These are phyloP conservation scores for Heliocidaris erythrogramma DNA, from an alignment of 35 echinoderm and acorn worm species.

Conservation along the genomic window DNA sequence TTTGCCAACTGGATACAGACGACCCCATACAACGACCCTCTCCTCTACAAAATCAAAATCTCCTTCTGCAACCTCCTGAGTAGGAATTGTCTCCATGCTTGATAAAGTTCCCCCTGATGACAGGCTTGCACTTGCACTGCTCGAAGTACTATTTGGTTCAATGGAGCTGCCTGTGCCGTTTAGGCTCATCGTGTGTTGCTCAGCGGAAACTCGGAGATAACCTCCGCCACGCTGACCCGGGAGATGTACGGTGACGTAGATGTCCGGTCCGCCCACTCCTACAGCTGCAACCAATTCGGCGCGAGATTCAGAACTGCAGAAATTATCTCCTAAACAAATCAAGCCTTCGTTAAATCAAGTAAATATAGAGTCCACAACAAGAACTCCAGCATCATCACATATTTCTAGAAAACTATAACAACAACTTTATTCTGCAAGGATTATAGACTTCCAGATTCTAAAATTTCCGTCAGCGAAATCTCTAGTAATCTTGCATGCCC, in stretches of 20 bases:
- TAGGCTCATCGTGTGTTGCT: neutral
- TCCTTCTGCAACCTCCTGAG: slow-evolving; percentile 83
- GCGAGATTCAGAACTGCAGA: neutral
- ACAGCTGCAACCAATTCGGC: neutral
- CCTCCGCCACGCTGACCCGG: neutral
- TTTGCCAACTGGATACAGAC: slow-evolving; percentile 69
- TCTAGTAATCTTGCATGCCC: no score
- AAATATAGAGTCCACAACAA: neutral
- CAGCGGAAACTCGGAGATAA: neutral
- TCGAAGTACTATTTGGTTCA: slow-evolving; percentile 62
- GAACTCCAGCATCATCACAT: neutral
- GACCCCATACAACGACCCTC: slow-evolving; percentile 57
- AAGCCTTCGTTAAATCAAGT: neutral
- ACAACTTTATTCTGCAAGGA: neutral
- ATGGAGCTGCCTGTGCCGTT: neutral
- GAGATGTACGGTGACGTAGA: neutral
- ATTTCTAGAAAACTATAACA: neutral
- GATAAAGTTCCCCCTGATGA: slow-evolving; percentile 78
- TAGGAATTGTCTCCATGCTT: slow-evolving; percentile 96
- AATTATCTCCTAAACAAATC: neutral
- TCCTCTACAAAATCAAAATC: slow-evolving; percentile 60
- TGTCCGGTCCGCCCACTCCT: neutral
- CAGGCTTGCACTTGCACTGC: slow-evolving; percentile 45
- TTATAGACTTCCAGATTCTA: no score
- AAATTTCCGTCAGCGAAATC: no score